phyloP scores from a whole-genome alignment of 2,113 vertebrate species.

The Sceloporus undulatus region DNA sequence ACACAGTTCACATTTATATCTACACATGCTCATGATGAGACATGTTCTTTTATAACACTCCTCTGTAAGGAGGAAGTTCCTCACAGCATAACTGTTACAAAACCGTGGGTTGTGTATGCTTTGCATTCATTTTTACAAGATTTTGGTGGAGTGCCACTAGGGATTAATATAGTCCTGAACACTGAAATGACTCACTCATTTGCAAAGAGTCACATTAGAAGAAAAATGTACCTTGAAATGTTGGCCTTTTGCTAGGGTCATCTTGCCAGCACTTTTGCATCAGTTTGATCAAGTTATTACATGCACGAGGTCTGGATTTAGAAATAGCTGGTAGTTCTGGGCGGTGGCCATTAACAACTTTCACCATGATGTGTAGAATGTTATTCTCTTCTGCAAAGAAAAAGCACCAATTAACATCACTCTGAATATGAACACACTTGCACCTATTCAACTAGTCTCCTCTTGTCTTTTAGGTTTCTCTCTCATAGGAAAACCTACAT shows the following conservation, averaged over 20 bases:
- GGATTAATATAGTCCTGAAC: slow-evolving; percentile 67
- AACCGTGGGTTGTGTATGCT: slow-evolving; percentile 61
- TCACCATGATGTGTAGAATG: slow-evolving; percentile 98
- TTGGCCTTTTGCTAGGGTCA: slow-evolving; percentile 86
- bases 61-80: slow-evolving; percentile 61
- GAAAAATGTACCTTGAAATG: slow-evolving; percentile 89
- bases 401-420: neutral
- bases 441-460: neutral
- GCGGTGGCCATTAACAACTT: slow-evolving; percentile 94
- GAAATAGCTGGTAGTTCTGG: slow-evolving; percentile 89
- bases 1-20: neutral
- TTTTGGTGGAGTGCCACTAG: slow-evolving; percentile 48
- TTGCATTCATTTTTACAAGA: slow-evolving; percentile 56
- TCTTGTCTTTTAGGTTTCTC: neutral
- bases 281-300: slow-evolving; percentile 86
- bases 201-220: slow-evolving; percentile 49
- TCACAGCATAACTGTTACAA: slow-evolving; percentile 50
- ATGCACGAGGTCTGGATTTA: slow-evolving; percentile 87
- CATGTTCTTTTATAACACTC: slow-evolving; percentile 65
- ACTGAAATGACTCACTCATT: slow-evolving; percentile 55
- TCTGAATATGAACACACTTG: neutral
- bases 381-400: slow-evolving; percentile 91
- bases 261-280: slow-evolving; percentile 95
- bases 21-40: slow-evolving; percentile 52
- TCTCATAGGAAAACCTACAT: neutral